These are phyloP conservation scores for Sternarchorhynchus goeldii DNA, from an alignment of 2,797 vertebrate species.

Conservation along the genomic window DNA sequence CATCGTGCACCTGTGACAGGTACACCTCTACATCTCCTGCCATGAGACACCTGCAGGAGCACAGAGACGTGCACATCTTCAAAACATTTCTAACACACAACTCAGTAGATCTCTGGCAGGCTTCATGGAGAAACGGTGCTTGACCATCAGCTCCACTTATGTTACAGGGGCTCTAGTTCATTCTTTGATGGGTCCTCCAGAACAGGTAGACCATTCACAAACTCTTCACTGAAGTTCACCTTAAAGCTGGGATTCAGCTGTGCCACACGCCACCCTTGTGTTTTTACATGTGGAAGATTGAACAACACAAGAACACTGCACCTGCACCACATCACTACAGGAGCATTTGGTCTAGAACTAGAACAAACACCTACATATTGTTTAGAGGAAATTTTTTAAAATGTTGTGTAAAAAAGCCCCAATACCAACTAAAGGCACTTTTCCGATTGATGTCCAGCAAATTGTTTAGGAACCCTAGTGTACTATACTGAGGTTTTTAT, in stretches of 20 bases:
- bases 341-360: too few species aligned
- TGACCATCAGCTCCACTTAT: slow-evolving; percentile 2
- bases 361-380: too few species aligned
- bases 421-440: too few species aligned
- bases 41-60: slow-evolving; percentile 89
- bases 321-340: too few species aligned
- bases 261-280: neutral
- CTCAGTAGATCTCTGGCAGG: neutral
- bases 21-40: slow-evolving; percentile 99
- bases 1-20: slow-evolving; percentile 97
- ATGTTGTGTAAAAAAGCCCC: too few species aligned
- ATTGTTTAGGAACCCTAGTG: too few species aligned
- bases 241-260: neutral
- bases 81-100: neutral
- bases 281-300: too few species aligned
- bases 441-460: too few species aligned
- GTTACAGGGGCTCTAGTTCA: slow-evolving; percentile 4
- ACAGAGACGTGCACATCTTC: neutral
- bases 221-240: neutral
- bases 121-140: neutral
- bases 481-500: too few species aligned
- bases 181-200: neutral
- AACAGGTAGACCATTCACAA: neutral
- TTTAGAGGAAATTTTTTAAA: too few species aligned
- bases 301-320: too few species aligned